Base-by-base conservation (phyloP, 2,797 vertebrate genomes). In the Florisuga fusca region DNA sequence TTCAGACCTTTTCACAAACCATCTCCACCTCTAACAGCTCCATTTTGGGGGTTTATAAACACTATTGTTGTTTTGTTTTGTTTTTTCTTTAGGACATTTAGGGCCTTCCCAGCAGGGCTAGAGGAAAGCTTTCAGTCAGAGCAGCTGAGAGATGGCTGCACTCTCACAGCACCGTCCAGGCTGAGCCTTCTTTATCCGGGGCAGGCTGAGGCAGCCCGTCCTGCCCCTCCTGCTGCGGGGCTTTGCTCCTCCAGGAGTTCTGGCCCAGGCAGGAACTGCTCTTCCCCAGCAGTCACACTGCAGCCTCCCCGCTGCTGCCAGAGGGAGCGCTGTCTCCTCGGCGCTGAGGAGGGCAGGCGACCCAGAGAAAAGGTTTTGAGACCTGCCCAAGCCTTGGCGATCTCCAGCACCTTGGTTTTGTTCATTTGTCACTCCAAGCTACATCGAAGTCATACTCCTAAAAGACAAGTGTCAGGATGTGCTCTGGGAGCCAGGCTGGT, bases 381-480 rank as follows among this genome's bases (percentile, higher is more conserved):
- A 15, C 36, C 36, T 8, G 31, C 20, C 8, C 15, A 5, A 34
- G 48, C 50, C 50, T 13, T 15, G 15, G n/a, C 27, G 33, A 7
- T 41, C 14, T 46, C 13, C 5, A 13, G 17, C 2, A 38, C 21
- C 23, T 25, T 15, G 11, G 38, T 17, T 18, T 29, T 23, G 6
- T 43, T 27, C 18, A 19, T 22, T 34, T 51, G 33, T 68, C 22
- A 43, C 29, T 41, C 21, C 7, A 6, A 31, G 34, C 9, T 22
- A 23, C 7, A 1, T 1, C 3, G 12, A 17, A n/a, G 33, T 12
- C 36, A 6, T 3, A 6, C 22, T 38, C 17, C 29, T 22, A 6
- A 55, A 25, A 36, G 51, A 36, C 51, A 26, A 4, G 13, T 3
- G 29, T 15, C 26, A 27, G 15, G 38, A 12, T 38, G 38, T 38